Evolutionary conservation across 2,888 invertebrate genomes (phyloP).

Genomic region (Taenaris catops): DNA sequence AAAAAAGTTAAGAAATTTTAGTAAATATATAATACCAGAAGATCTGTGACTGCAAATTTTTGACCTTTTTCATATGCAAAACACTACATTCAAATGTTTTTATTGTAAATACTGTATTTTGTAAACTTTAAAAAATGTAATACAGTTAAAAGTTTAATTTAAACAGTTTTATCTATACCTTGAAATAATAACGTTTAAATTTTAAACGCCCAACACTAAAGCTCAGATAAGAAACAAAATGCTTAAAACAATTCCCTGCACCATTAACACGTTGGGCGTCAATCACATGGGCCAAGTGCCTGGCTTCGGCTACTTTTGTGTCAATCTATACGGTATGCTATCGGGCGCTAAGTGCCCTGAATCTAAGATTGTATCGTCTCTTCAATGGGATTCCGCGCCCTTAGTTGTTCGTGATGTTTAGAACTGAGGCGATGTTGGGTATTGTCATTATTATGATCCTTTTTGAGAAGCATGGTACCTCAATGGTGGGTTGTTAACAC

Average conservation of each 20-base stretch:
- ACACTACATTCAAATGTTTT: no score
- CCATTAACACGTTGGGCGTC: slow-evolving; percentile 50
- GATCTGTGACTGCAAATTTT: no score
- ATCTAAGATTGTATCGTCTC: slow-evolving; percentile 17
- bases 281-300: slow-evolving; percentile 40
- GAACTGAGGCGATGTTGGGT: slow-evolving; percentile 6
- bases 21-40: no score
- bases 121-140: no score
- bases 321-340: slow-evolving; percentile 38
- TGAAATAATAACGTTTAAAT: no score
- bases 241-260: slow-evolving; percentile 18
- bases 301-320: slow-evolving; percentile 42
- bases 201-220: no score
- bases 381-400: slow-evolving; percentile 18
- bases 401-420: slow-evolving; percentile 15
- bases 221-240: slow-evolving; percentile 7
- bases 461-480: background rate
- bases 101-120: no score
- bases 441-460: slow-evolving; percentile 9
- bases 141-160: no score
- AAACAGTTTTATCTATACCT: no score
- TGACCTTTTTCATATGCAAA: no score
- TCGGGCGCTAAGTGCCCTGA: slow-evolving; percentile 17
- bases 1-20: no score
- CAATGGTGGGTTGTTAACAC: background rate